Base-by-base conservation (phyloP, 1,140 invertebrate genomes). In the Dendrolimus punctatus region DNA sequence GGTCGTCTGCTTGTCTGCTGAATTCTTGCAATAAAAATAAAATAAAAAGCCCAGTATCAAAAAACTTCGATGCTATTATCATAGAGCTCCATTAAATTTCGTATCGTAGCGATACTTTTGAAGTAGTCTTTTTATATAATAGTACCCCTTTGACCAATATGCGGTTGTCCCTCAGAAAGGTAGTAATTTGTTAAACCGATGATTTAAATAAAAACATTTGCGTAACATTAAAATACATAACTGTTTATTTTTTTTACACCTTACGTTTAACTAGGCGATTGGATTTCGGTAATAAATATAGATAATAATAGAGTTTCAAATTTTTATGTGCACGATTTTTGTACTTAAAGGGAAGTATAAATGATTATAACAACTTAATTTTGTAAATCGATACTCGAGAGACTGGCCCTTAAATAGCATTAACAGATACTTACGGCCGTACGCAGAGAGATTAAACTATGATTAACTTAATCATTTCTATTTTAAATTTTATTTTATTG, bases 201-300 rank as follows among this genome's bases (percentile, higher is more conserved):
- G 63, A 61, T 73, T 72, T 71, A 69, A 73, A 73, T 64, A 76
- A 69, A 71, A 71, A 68, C 65, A 62, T 62, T 66, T 63, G 46
- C 52, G 52, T 63, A 68, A 64, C 57, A 43, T 49, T 57, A 23
- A 57, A 53, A 49, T 40, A 36, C 10, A 8, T 61, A 62, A 71
- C 57, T 64, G 57, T 64, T 55, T 42, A 40, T 46, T 63, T 60
- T 60, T 62, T 55, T 48, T 46, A 46, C 38, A 46, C 23, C 8
- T 38, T 23, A 36, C 23, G 6, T 37, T n/a, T 36, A 6, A 6
- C 6, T 49, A 9, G 5, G 37, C 23, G 23, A 23, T 23, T 23
- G 37, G 5, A 37, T 45, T 58, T 58, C 52, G 51, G 49, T 58
- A 58, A 49, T 53, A 57, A 57, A 57, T 40, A 57, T 39, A 49